These are phyloP conservation scores for Lamellibrachia columna DNA, from an alignment of 2,888 invertebrate genomes.

Conservation along the genomic window DNA sequence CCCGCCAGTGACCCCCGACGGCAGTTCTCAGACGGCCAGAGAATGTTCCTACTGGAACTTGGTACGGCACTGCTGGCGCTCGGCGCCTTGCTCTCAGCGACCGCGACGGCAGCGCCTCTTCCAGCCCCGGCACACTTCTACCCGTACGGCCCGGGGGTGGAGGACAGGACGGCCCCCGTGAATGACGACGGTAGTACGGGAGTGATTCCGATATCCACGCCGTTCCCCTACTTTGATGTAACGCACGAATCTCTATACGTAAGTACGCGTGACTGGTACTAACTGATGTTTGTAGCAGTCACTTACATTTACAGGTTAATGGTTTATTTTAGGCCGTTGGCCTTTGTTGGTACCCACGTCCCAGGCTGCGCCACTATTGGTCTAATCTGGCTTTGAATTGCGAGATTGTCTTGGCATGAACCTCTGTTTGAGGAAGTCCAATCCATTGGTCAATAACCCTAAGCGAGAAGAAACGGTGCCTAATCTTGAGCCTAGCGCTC, in stretches of 20 bases:
- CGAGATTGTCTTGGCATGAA: too few relatives aligned
- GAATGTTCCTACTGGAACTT: background rate
- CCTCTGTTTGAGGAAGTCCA: too few relatives aligned
- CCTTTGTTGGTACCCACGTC: too few relatives aligned
- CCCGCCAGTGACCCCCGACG: background rate
- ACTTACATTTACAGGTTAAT: too few relatives aligned
- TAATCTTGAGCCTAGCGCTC: too few relatives aligned
- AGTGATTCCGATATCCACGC: background rate
- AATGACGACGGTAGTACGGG: slow-evolving; percentile 18
- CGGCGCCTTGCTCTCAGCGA: background rate
- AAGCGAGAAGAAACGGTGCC: too few relatives aligned
- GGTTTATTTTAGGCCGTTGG: too few relatives aligned
- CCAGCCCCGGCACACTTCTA: background rate
- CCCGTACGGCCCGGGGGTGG: slow-evolving; percentile 17
- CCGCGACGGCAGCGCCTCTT: background rate
- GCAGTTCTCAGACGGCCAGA: background rate
- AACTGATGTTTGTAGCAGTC: background rate
- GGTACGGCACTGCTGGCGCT: background rate
- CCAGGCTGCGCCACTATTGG: too few relatives aligned
- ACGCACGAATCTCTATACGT: slow-evolving; percentile 2
- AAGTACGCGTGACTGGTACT: background rate
- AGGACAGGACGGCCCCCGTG: slow-evolving; percentile 6
- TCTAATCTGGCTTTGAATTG: too few relatives aligned
- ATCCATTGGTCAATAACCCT: too few relatives aligned
- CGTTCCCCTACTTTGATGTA: background rate